These are phyloP conservation scores for Catharus fuscescens DNA, from an alignment of 2,113 vertebrate species.

Conservation along the genomic window DNA sequence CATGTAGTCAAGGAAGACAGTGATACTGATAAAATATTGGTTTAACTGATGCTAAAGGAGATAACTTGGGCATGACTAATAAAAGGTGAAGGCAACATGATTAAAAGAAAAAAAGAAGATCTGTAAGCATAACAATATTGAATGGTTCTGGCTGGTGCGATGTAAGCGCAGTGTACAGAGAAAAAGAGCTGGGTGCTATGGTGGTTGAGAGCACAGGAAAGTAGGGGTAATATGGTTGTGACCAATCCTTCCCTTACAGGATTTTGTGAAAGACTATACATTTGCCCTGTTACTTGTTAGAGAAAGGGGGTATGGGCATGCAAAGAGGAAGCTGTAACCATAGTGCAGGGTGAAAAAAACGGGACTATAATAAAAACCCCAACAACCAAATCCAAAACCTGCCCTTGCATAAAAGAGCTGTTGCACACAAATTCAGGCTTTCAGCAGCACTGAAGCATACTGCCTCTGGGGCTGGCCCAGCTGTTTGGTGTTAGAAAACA, in stretches of 20 bases:
- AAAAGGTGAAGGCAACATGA: not conserved
- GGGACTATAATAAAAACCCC: not conserved
- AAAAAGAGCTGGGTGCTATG: not conserved
- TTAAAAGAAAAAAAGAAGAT: not conserved
- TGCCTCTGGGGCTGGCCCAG: not conserved
- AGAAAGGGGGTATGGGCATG: not conserved
- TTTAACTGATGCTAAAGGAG: not conserved
- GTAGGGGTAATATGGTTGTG: not conserved
- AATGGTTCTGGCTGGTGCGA: not conserved
- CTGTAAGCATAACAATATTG: not conserved
- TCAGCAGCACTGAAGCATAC: not conserved
- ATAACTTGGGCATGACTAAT: not conserved
- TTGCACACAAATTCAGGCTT: not conserved
- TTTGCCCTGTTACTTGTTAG: not conserved
- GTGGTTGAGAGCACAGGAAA: not conserved
- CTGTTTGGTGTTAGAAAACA: slow-evolving; percentile 1
- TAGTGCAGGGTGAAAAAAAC: not conserved
- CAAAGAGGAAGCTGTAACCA: not conserved
- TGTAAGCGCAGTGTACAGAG: rapidly evolving
- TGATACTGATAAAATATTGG: not conserved
- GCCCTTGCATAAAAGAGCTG: not conserved
- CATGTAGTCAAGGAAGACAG: not conserved
- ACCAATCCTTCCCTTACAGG: not conserved
- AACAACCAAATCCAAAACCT: not conserved
- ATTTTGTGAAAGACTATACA: not conserved